These are phyloP conservation scores for Zosterops hypoxanthus DNA, from an alignment of 2,113 vertebrate species.

Conservation along the genomic window DNA sequence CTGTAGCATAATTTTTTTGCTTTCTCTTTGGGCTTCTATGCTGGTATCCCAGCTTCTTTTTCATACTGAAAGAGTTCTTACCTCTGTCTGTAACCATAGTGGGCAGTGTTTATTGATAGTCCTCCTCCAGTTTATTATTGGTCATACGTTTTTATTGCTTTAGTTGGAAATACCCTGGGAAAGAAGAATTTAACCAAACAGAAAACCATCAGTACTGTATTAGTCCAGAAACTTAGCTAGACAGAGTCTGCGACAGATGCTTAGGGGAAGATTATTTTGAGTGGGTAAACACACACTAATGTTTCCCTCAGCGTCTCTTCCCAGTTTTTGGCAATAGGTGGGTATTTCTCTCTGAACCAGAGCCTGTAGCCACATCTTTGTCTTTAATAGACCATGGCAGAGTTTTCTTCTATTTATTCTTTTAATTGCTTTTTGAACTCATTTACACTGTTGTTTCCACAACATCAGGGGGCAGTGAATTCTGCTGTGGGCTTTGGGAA, in stretches of 20 bases:
- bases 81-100: not conserved
- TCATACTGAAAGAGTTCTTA: not conserved
- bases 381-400: not conserved
- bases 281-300: not conserved
- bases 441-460: constrained; percentile 36
- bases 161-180: not conserved
- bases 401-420: constrained; percentile 38
- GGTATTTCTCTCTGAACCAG: constrained; percentile 5
- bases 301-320: not conserved
- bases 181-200: not conserved
- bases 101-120: not conserved
- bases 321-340: constrained; percentile 28
- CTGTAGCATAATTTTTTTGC: not conserved
- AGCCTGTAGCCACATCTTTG: constrained; percentile 25
- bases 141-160: not conserved
- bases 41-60: not conserved
- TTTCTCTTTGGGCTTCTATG: not conserved
- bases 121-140: not conserved
- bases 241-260: not conserved
- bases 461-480: constrained; percentile 22
- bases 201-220: not conserved
- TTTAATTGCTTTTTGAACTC: constrained; percentile 50
- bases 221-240: not conserved
- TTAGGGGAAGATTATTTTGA: constrained; percentile 13
- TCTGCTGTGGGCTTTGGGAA: not conserved